Evolutionary conservation across 2,113 vertebrate genomes (phyloP).

Genomic region (Amphiprion ocellaris): DNA sequence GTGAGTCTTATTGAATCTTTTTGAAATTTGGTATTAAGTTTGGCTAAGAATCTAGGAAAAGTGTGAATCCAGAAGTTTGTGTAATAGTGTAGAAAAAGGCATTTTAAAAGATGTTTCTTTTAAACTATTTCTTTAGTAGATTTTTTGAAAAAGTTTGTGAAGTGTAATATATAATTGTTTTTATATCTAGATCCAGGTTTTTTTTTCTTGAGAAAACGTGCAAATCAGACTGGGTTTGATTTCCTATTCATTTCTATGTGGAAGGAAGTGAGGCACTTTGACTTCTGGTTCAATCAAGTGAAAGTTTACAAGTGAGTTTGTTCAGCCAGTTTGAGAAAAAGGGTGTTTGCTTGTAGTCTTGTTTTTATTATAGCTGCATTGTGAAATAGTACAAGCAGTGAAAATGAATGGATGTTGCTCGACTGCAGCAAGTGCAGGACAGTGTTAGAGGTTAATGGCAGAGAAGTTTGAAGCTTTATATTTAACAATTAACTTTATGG

Average conservation of each 20-base stretch:
- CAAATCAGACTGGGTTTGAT: too few relatives aligned
- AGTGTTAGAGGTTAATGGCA: neutral
- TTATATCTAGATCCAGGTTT: too few relatives aligned
- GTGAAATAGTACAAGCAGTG: neutral
- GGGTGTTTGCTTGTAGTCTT: neutral
- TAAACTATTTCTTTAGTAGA: too few relatives aligned
- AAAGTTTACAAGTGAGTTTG: neutral
- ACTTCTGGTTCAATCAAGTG: too few relatives aligned
- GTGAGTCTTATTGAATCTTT: neutral
- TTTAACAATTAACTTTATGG: neutral
- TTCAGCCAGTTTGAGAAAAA: neutral
- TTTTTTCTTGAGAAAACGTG: too few relatives aligned
- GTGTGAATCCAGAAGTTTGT: neutral
- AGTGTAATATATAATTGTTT: too few relatives aligned
- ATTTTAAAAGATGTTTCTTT: too few relatives aligned
- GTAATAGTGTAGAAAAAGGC: neutral
- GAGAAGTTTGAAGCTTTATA: conserved; percentile 9
- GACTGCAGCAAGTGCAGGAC: neutral
- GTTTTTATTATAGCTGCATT: neutral
- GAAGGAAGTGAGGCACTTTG: too few relatives aligned
- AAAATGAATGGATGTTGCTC: neutral
- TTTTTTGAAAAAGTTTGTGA: too few relatives aligned
- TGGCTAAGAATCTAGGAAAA: neutral
- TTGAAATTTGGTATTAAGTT: neutral
- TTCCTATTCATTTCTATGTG: too few relatives aligned